Conservation (phyloP, 2,797 vertebrate genomes). For the Cuculus canorus region DNA sequence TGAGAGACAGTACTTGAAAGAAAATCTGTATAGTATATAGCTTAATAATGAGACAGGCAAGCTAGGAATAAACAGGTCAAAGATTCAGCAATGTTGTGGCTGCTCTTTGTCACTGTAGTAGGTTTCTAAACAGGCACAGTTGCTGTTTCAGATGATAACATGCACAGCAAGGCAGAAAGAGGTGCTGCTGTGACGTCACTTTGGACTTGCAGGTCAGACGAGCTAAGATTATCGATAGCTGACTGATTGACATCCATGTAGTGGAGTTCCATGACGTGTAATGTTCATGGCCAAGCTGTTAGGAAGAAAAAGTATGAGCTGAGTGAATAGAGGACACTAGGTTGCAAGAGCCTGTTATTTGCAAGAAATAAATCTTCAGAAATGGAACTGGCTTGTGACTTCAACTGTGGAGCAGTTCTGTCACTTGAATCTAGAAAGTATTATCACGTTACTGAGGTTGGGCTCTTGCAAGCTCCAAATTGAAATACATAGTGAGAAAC, state of each 20-base stretch:
- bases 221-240: slow-evolving; percentile 39
- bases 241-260: accelerated
- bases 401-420: neutral
- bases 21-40: slow-evolving; percentile 57
- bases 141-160: neutral
- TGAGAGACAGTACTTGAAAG: slow-evolving; percentile 66
- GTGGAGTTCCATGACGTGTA: neutral
- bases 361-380: neutral
- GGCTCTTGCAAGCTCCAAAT: neutral
- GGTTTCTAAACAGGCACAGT: neutral
- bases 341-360: neutral
- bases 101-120: slow-evolving; percentile 39
- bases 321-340: slow-evolving; percentile 27
- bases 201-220: slow-evolving; percentile 58
- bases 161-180: neutral
- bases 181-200: slow-evolving; percentile 15
- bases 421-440: neutral
- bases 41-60: slow-evolving; percentile 53
- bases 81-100: slow-evolving; percentile 9
- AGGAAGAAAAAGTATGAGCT: slow-evolving; percentile 30
- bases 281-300: neutral
- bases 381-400: neutral
- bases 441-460: neutral
- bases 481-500: neutral
- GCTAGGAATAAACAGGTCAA: slow-evolving; percentile 51